phyloP scores from a whole-genome alignment of 2,797 vertebrate species.

The Halcyon leucocephala region DNA sequence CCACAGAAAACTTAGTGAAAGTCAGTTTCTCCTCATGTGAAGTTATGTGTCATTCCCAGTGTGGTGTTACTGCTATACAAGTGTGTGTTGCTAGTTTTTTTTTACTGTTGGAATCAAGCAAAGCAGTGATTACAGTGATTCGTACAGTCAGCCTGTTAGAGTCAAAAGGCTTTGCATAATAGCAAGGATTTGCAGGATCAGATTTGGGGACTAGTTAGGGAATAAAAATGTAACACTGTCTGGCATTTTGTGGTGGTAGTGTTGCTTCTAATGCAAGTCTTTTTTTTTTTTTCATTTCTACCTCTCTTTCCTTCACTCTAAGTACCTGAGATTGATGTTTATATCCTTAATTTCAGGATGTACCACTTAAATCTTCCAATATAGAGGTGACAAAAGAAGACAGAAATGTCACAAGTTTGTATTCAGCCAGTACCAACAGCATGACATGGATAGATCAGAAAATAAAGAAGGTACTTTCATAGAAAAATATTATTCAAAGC shows the following conservation, averaged over 20 bases:
- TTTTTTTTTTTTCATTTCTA: neutral
- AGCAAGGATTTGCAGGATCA: neutral
- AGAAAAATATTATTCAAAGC: neutral
- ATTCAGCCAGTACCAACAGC: constrained; percentile 37
- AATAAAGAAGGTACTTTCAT: constrained; percentile 51
- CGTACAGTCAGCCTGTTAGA: neutral
- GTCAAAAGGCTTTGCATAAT: neutral
- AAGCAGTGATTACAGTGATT: neutral
- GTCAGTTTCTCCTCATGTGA: neutral
- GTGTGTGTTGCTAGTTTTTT: neutral
- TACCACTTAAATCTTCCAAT: neutral
- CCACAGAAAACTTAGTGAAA: neutral
- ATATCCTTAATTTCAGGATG: constrained; percentile 22
- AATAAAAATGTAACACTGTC: neutral
- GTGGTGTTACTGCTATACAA: neutral
- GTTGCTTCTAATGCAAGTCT: neutral
- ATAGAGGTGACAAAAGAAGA: constrained; percentile 73
- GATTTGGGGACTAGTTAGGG: neutral
- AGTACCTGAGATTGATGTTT: neutral
- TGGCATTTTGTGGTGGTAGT: neutral
- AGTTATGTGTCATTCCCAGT: neutral
- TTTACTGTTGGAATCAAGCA: neutral
- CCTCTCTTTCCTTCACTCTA: neutral
- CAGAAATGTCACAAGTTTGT: constrained; percentile 46
- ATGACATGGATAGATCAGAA: constrained; percentile 84